These are phyloP conservation scores for Muntiacus muntjak DNA, from an alignment of 2,113 vertebrate species.

Conservation along the genomic window DNA sequence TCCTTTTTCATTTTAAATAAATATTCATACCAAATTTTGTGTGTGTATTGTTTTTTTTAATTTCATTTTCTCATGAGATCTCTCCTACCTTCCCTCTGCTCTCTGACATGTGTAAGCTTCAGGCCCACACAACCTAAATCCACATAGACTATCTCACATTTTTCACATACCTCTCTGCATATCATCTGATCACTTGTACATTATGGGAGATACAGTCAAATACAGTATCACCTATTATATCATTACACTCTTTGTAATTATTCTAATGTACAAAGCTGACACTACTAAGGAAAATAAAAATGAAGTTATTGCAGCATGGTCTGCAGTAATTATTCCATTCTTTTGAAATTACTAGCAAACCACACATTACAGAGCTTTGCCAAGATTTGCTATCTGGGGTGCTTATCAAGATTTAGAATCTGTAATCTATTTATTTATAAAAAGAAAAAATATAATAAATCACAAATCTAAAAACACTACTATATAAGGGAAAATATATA, in stretches of 20 bases:
- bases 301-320: background rate
- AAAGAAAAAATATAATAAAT: background rate
- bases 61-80: background rate
- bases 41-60: background rate
- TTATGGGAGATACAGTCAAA: background rate
- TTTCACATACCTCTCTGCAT: accelerated
- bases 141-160: background rate
- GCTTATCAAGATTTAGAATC: background rate
- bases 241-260: background rate
- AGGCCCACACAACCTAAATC: background rate
- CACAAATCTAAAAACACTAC: background rate
- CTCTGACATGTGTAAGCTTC: background rate
- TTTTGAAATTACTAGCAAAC: background rate
- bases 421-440: background rate
- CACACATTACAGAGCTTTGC: background rate
- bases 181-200: background rate
- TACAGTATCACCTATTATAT: background rate
- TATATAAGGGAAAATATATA: background rate
- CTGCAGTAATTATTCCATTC: background rate
- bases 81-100: background rate
- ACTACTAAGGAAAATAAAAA: background rate
- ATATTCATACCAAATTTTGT: background rate
- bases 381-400: background rate
- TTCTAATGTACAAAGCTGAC: background rate
- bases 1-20: background rate